phyloP scores from a whole-genome alignment of 1,140 invertebrate genomes.

The Drosophila bipectinata region DNA sequence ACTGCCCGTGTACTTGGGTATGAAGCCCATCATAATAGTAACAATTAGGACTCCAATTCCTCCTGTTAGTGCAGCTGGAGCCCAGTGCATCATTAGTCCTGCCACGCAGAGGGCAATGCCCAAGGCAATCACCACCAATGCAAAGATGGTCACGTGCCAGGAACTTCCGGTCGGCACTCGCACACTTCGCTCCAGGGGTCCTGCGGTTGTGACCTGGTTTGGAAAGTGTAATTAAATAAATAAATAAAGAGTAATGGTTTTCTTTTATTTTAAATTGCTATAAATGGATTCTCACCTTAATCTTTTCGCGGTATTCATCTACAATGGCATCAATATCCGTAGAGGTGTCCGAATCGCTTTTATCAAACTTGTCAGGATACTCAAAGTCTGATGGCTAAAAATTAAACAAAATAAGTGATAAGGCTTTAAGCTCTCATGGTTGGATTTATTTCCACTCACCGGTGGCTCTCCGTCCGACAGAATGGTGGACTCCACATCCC shows the following conservation, averaged over 20 bases:
- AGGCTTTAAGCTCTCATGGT: too few species aligned
- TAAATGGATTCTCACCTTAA: conserved; percentile 50
- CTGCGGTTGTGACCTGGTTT: conserved; percentile 77
- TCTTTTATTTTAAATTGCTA: too few species aligned
- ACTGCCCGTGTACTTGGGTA: conserved; percentile 75
- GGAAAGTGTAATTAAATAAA: background rate
- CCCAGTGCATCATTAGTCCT: conserved; percentile 64
- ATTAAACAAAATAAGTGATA: background rate
- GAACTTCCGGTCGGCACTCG: conserved; percentile 74
- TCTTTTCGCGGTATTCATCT: conserved; percentile 82
- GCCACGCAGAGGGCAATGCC: conserved; percentile 67
- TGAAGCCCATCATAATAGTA: conserved; percentile 75
- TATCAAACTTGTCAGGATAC: conserved; percentile 78
- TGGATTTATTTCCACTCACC: conserved; percentile 39
- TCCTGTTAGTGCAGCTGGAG: conserved; percentile 70
- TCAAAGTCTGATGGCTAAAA: conserved; percentile 77
- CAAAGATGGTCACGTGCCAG: conserved; percentile 76
- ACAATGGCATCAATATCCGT: conserved; percentile 83
- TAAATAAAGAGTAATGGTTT: background rate
- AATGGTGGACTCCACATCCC: conserved; percentile 78
- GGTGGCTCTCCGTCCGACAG: conserved; percentile 73
- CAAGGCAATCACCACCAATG: conserved; percentile 66
- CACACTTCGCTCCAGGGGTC: conserved; percentile 74
- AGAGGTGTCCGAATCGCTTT: conserved; percentile 81
- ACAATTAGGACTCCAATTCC: conserved; percentile 67